Conservation (phyloP, 2,797 vertebrate genomes). For the Muscicapa comitata region DNA sequence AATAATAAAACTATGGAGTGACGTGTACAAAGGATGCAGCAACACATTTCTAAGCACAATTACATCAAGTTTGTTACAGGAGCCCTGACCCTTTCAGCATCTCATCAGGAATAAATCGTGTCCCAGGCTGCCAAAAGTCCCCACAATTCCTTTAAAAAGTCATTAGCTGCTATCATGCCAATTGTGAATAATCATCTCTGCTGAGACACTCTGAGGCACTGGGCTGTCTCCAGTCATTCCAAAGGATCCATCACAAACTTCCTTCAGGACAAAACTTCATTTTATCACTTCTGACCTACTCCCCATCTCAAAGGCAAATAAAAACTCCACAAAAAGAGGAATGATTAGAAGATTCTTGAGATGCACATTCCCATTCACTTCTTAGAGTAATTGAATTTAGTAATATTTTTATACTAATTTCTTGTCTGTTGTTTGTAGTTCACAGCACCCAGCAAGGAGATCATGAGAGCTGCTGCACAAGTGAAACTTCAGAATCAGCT, state of each 20-base stretch:
- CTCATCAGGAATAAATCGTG: neutral
- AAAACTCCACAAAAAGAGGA: neutral
- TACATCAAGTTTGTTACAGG: neutral
- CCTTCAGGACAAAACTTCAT: neutral
- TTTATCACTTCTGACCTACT: neutral
- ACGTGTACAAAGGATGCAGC: neutral
- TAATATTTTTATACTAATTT: neutral
- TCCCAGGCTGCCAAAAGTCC: neutral
- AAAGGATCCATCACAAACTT: neutral
- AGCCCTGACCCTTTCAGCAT: neutral
- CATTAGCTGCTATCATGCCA: neutral
- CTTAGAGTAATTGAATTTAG: neutral
- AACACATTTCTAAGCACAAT: neutral
- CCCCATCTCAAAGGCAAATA: neutral
- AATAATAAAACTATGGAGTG: slow-evolving; percentile 15
- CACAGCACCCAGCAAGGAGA: neutral
- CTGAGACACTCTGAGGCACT: neutral
- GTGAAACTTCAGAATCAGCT: neutral
- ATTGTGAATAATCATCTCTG: neutral
- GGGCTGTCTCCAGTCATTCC: neutral
- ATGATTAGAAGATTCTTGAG: neutral
- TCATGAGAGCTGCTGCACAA: neutral
- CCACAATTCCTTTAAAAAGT: neutral
- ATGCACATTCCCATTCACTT: neutral
- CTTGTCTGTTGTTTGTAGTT: neutral